These are phyloP conservation scores for Pseudolaguvia tuberculata DNA, from an alignment of 2,113 vertebrate genomes.

Conservation along the genomic window DNA sequence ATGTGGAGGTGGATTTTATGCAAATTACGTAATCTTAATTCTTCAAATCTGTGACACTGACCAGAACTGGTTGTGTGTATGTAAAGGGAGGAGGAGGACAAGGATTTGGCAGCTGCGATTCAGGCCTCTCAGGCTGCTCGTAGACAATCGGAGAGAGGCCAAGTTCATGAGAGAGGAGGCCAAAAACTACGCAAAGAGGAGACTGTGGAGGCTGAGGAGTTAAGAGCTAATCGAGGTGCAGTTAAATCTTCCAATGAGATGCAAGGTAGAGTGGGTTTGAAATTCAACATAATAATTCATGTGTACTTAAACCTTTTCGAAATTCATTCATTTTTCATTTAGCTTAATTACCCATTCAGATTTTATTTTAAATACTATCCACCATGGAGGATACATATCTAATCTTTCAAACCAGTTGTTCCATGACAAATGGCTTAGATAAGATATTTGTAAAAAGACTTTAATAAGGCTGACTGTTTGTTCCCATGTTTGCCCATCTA, in stretches of 20 bases:
- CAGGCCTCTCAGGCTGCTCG: constrained; percentile 77
- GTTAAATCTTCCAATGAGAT: constrained; percentile 34
- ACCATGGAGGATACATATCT: no score
- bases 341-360: no score
- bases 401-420: no score
- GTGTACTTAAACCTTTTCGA: neutral
- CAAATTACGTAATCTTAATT: no score
- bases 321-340: no score
- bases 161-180: constrained; percentile 69
- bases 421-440: no score
- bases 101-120: constrained; percentile 83
- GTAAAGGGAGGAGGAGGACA: constrained; percentile 88
- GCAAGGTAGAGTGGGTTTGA: constrained; percentile 37
- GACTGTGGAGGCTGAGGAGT: constrained; percentile 57
- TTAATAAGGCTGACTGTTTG: neutral
- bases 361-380: no score
- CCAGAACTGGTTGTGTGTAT: constrained; percentile 1
- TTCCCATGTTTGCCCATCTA: neutral
- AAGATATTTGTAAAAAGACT: neutral
- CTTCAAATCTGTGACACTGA: neutral
- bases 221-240: constrained; percentile 26
- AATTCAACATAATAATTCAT: neutral
- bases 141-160: constrained; percentile 74
- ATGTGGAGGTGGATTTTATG: no score
- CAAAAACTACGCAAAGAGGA: constrained; percentile 74